A percentile compares a stretch with the other conserved stretches of the same genome.
phyloP scores from a whole-genome alignment of 1,140 invertebrate genomes.

The Leguminivora glycinivorella region DNA sequence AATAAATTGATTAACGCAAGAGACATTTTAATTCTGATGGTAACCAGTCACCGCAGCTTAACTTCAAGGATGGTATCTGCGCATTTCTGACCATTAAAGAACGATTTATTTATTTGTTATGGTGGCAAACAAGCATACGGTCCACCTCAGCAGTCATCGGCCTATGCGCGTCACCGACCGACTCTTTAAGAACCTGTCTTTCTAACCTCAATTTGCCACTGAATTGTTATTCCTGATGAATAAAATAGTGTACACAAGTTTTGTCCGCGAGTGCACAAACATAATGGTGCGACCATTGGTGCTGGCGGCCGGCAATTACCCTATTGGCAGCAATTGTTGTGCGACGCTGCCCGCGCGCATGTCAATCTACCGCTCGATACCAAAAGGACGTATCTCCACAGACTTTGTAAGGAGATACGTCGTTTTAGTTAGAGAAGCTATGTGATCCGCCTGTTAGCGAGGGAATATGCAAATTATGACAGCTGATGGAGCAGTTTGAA shows the following conservation, averaged over 20 bases:
- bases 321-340: conserved; percentile 75
- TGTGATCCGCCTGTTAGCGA: not conserved
- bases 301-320: conserved; percentile 70
- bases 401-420: not conserved
- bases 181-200: too few relatives aligned
- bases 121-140: too few relatives aligned
- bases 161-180: too few relatives aligned
- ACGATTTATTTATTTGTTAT: too few relatives aligned
- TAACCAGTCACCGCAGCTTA: too few relatives aligned
- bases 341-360: conserved; percentile 60
- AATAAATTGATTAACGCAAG: too few relatives aligned
- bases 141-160: too few relatives aligned
- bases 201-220: too few relatives aligned
- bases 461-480: not conserved
- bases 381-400: not conserved
- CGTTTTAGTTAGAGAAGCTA: not conserved
- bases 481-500: not conserved
- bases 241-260: not conserved
- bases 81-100: too few relatives aligned
- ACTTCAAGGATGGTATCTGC: too few relatives aligned
- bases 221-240: not conserved
- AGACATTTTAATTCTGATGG: too few relatives aligned
- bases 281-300: conserved; percentile 74
- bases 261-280: conserved; percentile 46
- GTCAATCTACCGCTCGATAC: not conserved